These are phyloP conservation scores for Mastomys coucha DNA, from an alignment of 2,113 vertebrate species.

Conservation along the genomic window DNA sequence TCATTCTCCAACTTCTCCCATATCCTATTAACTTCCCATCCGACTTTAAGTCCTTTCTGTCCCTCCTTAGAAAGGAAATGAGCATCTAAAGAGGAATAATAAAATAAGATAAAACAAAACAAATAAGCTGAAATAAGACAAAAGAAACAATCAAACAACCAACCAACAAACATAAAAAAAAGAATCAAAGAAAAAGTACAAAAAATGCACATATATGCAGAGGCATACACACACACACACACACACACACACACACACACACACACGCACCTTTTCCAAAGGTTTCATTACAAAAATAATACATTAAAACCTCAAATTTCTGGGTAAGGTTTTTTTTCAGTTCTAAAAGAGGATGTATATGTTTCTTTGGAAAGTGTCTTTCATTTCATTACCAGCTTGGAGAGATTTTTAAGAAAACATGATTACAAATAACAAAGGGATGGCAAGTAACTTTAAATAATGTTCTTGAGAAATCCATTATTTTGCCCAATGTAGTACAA, in stretches of 20 bases:
- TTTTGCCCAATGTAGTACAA: background rate
- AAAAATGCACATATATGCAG: background rate
- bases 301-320: background rate
- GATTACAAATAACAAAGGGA: background rate
- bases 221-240: background rate
- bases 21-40: background rate
- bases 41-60: background rate
- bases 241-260: background rate
- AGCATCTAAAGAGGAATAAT: background rate
- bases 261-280: too few relatives aligned
- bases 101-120: background rate
- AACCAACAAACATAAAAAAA: too few relatives aligned
- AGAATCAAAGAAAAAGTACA: background rate
- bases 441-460: background rate
- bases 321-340: constrained; percentile 8
- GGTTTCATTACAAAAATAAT: background rate
- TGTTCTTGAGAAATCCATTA: too few relatives aligned
- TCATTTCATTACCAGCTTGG: background rate
- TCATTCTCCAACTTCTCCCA: background rate
- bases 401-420: background rate
- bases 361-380: background rate
- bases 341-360: constrained; percentile 8
- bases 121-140: background rate
- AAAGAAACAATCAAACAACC: background rate
- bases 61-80: background rate